Evolutionary conservation across 2,797 vertebrate species (phyloP).

Genomic region (Tokudaia muenninki): DNA sequence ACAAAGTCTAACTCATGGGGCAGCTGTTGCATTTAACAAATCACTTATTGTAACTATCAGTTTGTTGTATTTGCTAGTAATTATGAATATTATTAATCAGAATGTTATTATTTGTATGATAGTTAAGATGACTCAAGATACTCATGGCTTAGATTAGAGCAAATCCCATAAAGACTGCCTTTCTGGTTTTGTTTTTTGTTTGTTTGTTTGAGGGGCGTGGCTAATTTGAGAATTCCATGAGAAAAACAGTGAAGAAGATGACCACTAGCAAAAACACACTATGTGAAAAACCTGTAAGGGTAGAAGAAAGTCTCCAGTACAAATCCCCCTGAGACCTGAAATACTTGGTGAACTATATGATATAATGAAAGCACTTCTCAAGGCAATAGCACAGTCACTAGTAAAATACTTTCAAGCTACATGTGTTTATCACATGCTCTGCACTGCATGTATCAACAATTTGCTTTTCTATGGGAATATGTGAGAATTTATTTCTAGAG

Average conservation of each 20-base stretch:
- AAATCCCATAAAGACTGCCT: background rate
- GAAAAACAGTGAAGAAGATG: background rate
- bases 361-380: slow-evolving; percentile 31
- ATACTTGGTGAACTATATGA: background rate
- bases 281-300: background rate
- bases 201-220: background rate
- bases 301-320: slow-evolving; percentile 5
- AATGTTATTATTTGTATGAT: background rate
- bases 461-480: background rate
- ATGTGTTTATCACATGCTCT: slow-evolving; percentile 1
- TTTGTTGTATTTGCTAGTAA: background rate
- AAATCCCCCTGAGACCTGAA: background rate
- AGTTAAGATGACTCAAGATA: slow-evolving; percentile 1
- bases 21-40: background rate
- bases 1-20: background rate
- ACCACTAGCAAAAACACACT: background rate
- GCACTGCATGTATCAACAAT: background rate
- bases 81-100: slow-evolving; percentile 23
- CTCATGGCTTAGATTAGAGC: slow-evolving; percentile 13
- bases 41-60: background rate
- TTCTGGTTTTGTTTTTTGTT: background rate
- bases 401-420: background rate
- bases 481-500: slow-evolving; percentile 33
- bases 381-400: background rate
- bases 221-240: background rate